Evolutionary conservation across 2,797 vertebrate species (phyloP).

Genomic region (Acanthurus lineatus): DNA sequence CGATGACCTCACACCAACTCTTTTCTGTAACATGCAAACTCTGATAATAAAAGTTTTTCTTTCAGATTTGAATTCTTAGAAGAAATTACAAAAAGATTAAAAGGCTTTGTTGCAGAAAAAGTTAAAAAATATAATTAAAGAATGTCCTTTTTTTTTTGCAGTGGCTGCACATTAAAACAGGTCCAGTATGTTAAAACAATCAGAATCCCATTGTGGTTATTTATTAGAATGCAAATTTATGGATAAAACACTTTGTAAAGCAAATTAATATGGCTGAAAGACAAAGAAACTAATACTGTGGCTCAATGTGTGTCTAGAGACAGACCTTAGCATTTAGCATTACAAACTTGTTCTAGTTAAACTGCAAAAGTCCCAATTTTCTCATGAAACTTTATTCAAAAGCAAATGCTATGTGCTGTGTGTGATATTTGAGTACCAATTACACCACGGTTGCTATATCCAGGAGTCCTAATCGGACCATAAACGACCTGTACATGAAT

Average conservation of each 20-base stretch:
- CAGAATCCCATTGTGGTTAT: too few species aligned
- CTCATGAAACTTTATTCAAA: too few species aligned
- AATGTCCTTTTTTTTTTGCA: not conserved
- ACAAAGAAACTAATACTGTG: too few species aligned
- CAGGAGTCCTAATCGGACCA: too few species aligned
- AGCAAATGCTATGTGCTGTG: too few species aligned
- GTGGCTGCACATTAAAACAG: not conserved
- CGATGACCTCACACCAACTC: conserved; percentile 36
- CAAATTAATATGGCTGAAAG: not conserved
- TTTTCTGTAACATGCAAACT: conserved; percentile 33
- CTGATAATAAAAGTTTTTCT: conserved; percentile 40
- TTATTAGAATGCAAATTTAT: not conserved
- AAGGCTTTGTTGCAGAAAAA: not conserved
- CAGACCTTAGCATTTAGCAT: too few species aligned
- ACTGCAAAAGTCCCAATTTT: too few species aligned
- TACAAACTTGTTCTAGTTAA: too few species aligned
- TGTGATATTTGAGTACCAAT: too few species aligned
- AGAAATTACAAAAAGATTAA: conserved; percentile 35
- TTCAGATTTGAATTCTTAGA: conserved; percentile 29
- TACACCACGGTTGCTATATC: too few species aligned
- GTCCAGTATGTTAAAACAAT: not conserved
- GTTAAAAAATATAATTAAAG: not conserved
- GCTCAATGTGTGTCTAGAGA: too few species aligned
- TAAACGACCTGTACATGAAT: too few species aligned
- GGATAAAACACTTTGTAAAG: not conserved